Base-by-base conservation (phyloP, 2,888 invertebrate genomes). In the Oxyteleia sp. region DNA sequence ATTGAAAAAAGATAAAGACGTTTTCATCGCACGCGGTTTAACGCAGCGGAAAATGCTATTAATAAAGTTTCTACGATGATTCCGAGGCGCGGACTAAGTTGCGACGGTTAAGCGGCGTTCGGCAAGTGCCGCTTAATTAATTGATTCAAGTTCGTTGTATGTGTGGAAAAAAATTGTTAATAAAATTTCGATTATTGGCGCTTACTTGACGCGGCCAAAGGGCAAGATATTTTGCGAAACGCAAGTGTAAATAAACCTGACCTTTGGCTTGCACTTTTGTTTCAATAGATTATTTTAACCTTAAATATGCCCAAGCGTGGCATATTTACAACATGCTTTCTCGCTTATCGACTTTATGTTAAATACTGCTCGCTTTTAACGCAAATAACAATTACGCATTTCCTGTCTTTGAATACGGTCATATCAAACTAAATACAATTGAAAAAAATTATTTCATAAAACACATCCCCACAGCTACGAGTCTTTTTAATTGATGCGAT, bases 11-110 rank as follows among this genome's bases (percentile, higher is more conserved):
- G 69, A 55, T 63, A 55, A 63, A 79, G 66, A 79, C 57, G 61
- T 45, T 47, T 57, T 81, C 63, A 64, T 75, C 51, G 75, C 64
- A 23, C 75, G 64, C 49, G 43, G 71, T 69, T 81, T 64, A 82
- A 82, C 32, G 55, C 35, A 45, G 64, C 82, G 51, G 68, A 74
- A 81, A 81, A 69, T 43, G 57, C 69, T 82, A 75, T 82, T 82
- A 82, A 82, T 75, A 82, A 82, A 82, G 81, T 63, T 69, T 57
- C 55, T 41, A 4, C 57, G 18, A 45, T 41, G 61, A 74, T 68
- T 53, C 59, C 66, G 32, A 35, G 47, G 53, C 55, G 43, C 47
- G 74, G 41, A 11, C 64, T 55, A 66, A 57, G 71, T 75, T 71
- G 69, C 69, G 68, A 53, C 68, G 45, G 18, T 18, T n/a, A 53